Evolutionary conservation across 2,797 vertebrate genomes (phyloP).

Genomic region (Poeciliopsis gracilis): DNA sequence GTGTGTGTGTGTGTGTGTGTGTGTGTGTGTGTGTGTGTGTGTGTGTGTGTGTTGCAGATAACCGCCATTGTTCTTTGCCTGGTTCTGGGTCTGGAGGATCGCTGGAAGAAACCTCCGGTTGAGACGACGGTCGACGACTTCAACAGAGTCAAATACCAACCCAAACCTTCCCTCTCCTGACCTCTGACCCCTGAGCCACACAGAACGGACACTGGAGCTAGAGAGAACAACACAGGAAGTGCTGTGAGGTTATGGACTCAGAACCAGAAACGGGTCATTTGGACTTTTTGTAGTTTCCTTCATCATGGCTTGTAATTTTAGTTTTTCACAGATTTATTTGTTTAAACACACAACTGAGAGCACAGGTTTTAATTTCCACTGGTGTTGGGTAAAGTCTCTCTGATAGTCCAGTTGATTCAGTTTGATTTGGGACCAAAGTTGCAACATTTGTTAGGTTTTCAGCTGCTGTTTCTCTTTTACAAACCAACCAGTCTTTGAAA

Average conservation of each 20-base stretch:
- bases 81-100: conserved; percentile 60
- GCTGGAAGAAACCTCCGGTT: conserved; percentile 56
- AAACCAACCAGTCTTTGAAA: too few relatives aligned
- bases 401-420: too few relatives aligned
- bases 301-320: not conserved
- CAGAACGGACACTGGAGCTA: not conserved
- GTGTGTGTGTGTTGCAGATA: conserved; percentile 48
- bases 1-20: not conserved
- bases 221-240: not conserved
- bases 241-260: not conserved
- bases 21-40: not conserved
- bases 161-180: conserved; percentile 66
- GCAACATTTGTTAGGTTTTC: too few relatives aligned
- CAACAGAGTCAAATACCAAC: conserved; percentile 71
- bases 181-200: conserved; percentile 15
- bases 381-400: not conserved
- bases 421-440: too few relatives aligned
- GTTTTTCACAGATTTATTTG: not conserved
- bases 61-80: conserved; percentile 63
- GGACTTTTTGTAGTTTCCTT: not conserved
- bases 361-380: not conserved
- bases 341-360: not conserved
- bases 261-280: not conserved
- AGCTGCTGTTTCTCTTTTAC: too few relatives aligned
- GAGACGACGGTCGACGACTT: conserved; percentile 59